Conservation (phyloP, 2,113 vertebrate species). For the Cynoglossus semilaevis region DNA sequence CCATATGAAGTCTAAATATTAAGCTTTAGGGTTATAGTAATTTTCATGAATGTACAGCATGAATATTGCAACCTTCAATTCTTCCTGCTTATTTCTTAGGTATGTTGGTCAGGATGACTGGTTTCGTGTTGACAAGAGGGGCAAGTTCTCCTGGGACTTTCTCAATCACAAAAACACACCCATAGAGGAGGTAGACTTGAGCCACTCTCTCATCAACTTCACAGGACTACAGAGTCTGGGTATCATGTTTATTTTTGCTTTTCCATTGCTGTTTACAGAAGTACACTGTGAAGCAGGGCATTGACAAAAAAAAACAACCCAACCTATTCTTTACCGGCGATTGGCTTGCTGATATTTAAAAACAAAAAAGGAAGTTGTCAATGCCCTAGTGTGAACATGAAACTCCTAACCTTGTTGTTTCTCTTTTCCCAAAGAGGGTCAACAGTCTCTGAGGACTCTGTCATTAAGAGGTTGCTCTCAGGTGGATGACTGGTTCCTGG, state of each 20-base stretch:
- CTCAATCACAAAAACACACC: slow-evolving; percentile 40
- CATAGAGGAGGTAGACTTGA: slow-evolving; percentile 81
- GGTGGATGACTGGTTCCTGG: slow-evolving; percentile 85
- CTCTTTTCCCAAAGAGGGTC: slow-evolving; percentile 45
- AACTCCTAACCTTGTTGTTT: too few species aligned
- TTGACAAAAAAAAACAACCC: too few species aligned
- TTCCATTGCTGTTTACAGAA: not conserved
- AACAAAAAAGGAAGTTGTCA: too few species aligned
- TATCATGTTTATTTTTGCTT: slow-evolving; percentile 38
- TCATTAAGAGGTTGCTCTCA: slow-evolving; percentile 77
- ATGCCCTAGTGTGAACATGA: too few species aligned
- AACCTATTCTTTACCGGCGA: too few species aligned
- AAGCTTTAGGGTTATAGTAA: not conserved
- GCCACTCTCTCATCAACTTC: slow-evolving; percentile 74
- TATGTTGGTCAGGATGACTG: slow-evolving; percentile 77
- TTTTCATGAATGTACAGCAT: not conserved
- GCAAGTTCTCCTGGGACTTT: slow-evolving; percentile 65
- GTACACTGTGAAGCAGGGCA: too few species aligned
- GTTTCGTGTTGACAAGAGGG: slow-evolving; percentile 53
- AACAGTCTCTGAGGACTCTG: slow-evolving; percentile 71
- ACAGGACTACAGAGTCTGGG: slow-evolving; percentile 78
- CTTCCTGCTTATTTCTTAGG: slow-evolving; percentile 57
- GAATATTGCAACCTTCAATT: not conserved
- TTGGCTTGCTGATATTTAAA: too few species aligned
- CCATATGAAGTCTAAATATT: too few species aligned